phyloP scores from a whole-genome alignment of 2,113 vertebrate species.

The Melozone crissalis region DNA sequence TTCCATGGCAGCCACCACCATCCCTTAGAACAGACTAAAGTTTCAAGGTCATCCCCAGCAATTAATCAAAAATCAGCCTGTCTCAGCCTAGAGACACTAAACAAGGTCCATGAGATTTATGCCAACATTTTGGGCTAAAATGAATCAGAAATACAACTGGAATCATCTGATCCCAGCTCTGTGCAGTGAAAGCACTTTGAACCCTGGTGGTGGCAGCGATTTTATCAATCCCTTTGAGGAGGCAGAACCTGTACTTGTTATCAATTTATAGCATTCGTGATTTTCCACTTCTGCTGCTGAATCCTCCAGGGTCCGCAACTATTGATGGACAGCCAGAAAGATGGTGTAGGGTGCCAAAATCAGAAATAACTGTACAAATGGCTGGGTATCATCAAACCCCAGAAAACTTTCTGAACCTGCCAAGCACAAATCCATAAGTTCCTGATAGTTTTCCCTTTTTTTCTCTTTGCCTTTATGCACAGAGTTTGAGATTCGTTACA shows the following conservation, averaged over 20 bases:
- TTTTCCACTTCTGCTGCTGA: background rate
- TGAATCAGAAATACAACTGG: background rate
- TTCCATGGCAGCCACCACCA: background rate
- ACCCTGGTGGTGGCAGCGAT: background rate
- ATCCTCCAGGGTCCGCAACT: background rate
- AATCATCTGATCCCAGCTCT: background rate
- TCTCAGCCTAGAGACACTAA: background rate
- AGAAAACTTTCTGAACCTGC: background rate
- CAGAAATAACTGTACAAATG: background rate
- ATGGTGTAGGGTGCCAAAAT: accelerated
- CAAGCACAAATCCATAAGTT: background rate
- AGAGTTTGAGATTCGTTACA: constrained; percentile 18
- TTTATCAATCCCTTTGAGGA: background rate
- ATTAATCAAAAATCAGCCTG: background rate
- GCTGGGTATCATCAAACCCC: background rate
- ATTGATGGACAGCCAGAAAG: background rate
- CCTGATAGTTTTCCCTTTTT: background rate
- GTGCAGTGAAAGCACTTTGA: background rate
- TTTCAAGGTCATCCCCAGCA: background rate
- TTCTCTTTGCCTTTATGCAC: background rate
- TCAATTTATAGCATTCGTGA: background rate
- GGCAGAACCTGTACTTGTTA: background rate
- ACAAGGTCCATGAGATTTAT: background rate
- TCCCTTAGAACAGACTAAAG: background rate
- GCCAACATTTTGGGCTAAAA: background rate